Base-by-base conservation (phyloP, 1,140 invertebrate species). In the Pteromalus puparum region DNA sequence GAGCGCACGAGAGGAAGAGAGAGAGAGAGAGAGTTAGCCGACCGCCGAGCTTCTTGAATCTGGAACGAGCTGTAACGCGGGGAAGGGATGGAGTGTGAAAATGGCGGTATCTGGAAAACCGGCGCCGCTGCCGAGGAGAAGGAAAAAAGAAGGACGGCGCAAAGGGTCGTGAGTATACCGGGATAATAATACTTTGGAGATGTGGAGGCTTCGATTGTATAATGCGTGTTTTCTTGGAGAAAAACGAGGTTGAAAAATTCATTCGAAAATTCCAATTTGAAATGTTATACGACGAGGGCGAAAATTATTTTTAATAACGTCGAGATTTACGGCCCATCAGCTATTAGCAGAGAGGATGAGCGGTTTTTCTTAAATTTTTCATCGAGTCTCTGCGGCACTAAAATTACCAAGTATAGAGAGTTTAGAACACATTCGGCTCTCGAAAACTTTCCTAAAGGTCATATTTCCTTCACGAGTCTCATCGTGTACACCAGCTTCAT, bases 41-140 rank as follows among this genome's bases (percentile, higher is more conserved):
- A 74, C 28, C 2, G 18, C 72, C 18, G 30, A 30, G 75, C 75
- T 53, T 53, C 42, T 77, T 53, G 75, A 53, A 77, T 53, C 75
- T 53, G 75, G 46, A 53, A 77, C 38, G 72, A 34, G 48, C 34
- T 65, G 46, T 26, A n/a, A n/a, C 18, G 21, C 21, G 53, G 21
- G 21, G 73, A 10, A 38, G 73, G 34, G 73, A 24, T 42, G 18
- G 30, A 74, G 73, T 30, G 73, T 34, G 34, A 74, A 74, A 74
- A 74, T 21, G 38, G 3, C 34, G 21, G 34, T 74, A 34, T 74
- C 34, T 74, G 30, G 38, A 74, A 73, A 74, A n/a, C 15, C 21
- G 73, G 7, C 21, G 30, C 12, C 30, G 9, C 28, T 13, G n/a
- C 38, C 10, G 38, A 5, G 68, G 26, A 30, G 26, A 72, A 21